Base-by-base conservation (phyloP, 2,113 vertebrate species). In the Polyodon spathula region DNA sequence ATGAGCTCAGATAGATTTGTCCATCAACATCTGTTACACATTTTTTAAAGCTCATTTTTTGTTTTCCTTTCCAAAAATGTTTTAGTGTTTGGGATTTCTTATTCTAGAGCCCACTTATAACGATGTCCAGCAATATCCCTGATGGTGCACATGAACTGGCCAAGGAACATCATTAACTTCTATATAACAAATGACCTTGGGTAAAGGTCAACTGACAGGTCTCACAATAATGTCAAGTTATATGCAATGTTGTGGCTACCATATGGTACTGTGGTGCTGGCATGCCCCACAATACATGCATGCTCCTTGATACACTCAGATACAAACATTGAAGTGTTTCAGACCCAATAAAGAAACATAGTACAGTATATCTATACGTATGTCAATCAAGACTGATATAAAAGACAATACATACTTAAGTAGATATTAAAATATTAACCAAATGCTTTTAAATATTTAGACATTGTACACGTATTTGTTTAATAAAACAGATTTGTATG, bases 181-280 rank as follows among this genome's bases (percentile, higher is more conserved):
- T 70, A 66, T 66, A 5, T 51, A 73, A 68, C 68, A 70, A 66
- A 55, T 71, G 81, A 80, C 79, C 80, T n/a, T 59, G 63, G 80
- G 76, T 77, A 83, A 73, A 81, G 85, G 82, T 83, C 80, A 84
- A 79, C 69, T 81, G 80, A 82, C 73, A 71, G 67, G 63, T 67
- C 76, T 79, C 81, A 78, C 77, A 82, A 74, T 53, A 73, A 81
- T 81, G 81, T 84, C 85, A 86, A 84, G 80, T 75, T 75, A 66
- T 66, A 68, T 52, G 62, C 69, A 77, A 48, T 42, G 65, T 73
- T 66, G 60, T 52, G 75, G 71, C 67, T 63, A 77, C 82, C 86
- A 84, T 87, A 82, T 87, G 81, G 68, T 63, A 73, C 39, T 38
- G 42, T 68, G 64, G 61, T 44, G 50, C 60, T 71, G 72, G 77